Evolutionary conservation across 2,888 invertebrate genomes (phyloP).

Genomic region (Congeria kusceri): DNA sequence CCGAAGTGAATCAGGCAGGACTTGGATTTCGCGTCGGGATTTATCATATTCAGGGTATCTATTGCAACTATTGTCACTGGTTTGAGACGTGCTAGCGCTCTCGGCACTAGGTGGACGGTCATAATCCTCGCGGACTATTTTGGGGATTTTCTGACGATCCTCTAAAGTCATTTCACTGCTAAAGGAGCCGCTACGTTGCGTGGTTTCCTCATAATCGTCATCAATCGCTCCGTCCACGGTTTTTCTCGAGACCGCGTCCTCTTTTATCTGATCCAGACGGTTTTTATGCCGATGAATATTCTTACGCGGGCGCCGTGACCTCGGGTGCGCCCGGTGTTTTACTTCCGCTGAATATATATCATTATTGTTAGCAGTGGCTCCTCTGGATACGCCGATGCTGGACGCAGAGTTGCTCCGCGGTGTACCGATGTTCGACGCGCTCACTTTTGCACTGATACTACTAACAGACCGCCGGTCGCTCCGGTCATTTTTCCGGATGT

Average conservation of each 20-base stretch:
- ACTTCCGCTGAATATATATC: slow-evolving; percentile 54
- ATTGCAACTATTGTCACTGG: slow-evolving; percentile 54
- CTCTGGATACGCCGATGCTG: slow-evolving; percentile 13
- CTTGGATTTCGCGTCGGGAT: slow-evolving; percentile 52
- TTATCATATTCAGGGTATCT: slow-evolving; percentile 47
- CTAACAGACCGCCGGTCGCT: slow-evolving; percentile 8
- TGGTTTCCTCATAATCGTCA: slow-evolving; percentile 37
- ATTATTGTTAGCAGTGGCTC: slow-evolving; percentile 11
- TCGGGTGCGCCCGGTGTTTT: slow-evolving; percentile 41
- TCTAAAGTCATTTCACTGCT: slow-evolving; percentile 58
- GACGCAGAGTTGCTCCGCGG: background rate
- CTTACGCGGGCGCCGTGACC: slow-evolving; percentile 42
- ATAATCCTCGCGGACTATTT: slow-evolving; percentile 35
- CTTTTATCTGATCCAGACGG: slow-evolving; percentile 66
- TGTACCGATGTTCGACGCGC: slow-evolving; percentile 12
- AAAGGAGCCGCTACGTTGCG: slow-evolving; percentile 57
- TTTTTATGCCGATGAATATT: slow-evolving; percentile 37
- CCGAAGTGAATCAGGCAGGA: slow-evolving; percentile 40
- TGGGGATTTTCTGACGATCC: slow-evolving; percentile 35
- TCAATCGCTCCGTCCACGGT: slow-evolving; percentile 51
- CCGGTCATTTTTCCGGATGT: slow-evolving; percentile 14
- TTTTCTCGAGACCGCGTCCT: slow-evolving; percentile 71
- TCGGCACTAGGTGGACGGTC: slow-evolving; percentile 43
- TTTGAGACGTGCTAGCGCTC: slow-evolving; percentile 48
- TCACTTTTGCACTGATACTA: slow-evolving; percentile 17